Evolutionary conservation across 2,113 vertebrate species (phyloP), one percentile per base, ranked within the genome.

Genomic region (Tylochromis polylepis): DNA sequence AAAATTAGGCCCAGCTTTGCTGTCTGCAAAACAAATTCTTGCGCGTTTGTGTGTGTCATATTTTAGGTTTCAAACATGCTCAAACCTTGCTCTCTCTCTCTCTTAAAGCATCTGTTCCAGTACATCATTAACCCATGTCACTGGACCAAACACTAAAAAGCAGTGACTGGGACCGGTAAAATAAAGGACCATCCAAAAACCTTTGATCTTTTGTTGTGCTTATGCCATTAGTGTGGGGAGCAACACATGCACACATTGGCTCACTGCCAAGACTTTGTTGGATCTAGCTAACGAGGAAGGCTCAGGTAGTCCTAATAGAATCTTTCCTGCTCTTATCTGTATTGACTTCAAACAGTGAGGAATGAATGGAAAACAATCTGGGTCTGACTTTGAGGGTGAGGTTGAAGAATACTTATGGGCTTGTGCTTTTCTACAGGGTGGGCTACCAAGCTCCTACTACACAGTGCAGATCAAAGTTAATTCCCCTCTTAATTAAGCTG

Each of bases 401-500:
- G 85, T 82, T 92, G 89, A 95, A 87, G 89, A 87, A 84, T 87
- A 85, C 89, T 95, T 94, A 89, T 85, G 89, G 91, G 82, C 81
- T 89, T 38, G 82, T 79, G 78, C 83, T 92, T 91, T 90, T 91
- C 84, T 81, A 82, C 81, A 81, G 72, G 85, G 87, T 81, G 87
- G 83, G 79, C 90, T 58, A 83, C 72, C 31, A 10, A 90, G 79
- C 84, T 82, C 79, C 58, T 56, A 67, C 88, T 70, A 83, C 75
- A 80, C 88, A 85, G 91, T 58, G 20, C 86, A 92, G 93, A 94
- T 94, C 91, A 94, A 95, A 95, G 93, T 94, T 91, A 94, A 94
- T 93, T 95, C 95, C 87, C 92, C 87, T 92, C 90, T 94, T 96
- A 96, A 96, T 95, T 95, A 93, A 91, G 82, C 75, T 86, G 65